Percentiles rank a stretch among this genome's conserved stretches.
These are phyloP conservation scores for Teleogryllus oceanicus DNA, from an alignment of 2,888 invertebrate genomes.

Conservation along the genomic window DNA sequence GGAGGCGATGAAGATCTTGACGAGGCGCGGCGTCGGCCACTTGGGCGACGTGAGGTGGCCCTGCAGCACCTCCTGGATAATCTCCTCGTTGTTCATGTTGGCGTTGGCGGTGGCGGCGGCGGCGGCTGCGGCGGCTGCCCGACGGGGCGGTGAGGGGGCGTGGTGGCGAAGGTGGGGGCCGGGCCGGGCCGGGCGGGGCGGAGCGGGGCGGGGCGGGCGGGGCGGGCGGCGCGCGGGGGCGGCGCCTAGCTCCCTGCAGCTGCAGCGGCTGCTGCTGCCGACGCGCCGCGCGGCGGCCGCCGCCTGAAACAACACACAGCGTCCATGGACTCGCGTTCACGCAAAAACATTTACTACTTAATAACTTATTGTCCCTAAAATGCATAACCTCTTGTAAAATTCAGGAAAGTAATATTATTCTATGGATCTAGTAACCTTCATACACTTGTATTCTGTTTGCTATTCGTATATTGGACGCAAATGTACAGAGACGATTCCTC, in stretches of 20 bases:
- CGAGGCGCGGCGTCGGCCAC: conserved; percentile 56
- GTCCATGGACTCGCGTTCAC: too few species aligned
- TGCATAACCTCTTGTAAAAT: too few species aligned
- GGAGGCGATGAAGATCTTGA: conserved; percentile 58
- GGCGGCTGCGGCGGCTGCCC: neutral
- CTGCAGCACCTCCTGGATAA: conserved; percentile 49
- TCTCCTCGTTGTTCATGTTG: conserved; percentile 51
- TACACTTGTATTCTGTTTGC: too few species aligned
- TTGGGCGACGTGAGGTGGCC: conserved; percentile 48
- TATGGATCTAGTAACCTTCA: too few species aligned
- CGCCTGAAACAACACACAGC: neutral
- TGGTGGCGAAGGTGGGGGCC: neutral
- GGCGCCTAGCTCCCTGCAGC: neutral
- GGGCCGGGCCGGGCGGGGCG: neutral
- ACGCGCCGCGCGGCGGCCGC: neutral
- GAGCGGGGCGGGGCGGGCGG: neutral
- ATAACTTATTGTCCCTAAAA: too few species aligned
- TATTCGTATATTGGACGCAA: too few species aligned
- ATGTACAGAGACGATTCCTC: too few species aligned
- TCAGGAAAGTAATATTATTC: too few species aligned
- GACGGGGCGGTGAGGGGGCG: neutral
- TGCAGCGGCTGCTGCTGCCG: neutral
- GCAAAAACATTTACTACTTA: too few species aligned
- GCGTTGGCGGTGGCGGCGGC: neutral
- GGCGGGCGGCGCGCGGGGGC: neutral